Conservation (phyloP, 1,140 invertebrate genomes). For the Danaus plexippus region DNA sequence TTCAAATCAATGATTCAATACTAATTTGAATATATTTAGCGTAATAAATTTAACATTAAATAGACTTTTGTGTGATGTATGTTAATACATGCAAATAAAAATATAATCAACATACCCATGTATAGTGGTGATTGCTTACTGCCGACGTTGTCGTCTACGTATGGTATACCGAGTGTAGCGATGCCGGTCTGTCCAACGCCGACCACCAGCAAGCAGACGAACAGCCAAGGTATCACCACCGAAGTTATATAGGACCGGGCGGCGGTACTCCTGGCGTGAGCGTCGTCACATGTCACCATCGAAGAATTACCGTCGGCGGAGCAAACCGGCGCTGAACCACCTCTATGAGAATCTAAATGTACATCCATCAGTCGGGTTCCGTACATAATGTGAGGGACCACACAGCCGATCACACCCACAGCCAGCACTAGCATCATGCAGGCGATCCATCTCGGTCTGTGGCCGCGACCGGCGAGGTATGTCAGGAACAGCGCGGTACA, state of each 20-base stretch:
- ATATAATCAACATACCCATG: slow-evolving; percentile 78
- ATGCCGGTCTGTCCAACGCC: slow-evolving; percentile 94
- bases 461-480: slow-evolving; percentile 93
- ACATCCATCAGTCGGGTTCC: slow-evolving; percentile 80
- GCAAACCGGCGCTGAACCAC: slow-evolving; percentile 56
- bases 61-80: no score
- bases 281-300: slow-evolving; percentile 35
- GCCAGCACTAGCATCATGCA: slow-evolving; percentile 94
- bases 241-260: slow-evolving; percentile 83
- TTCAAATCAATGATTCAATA: no score
- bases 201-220: slow-evolving; percentile 88
- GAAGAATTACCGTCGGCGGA: slow-evolving; percentile 33
- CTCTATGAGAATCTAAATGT: slow-evolving; percentile 73
- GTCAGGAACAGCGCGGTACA: slow-evolving; percentile 89
- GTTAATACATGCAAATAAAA: no score
- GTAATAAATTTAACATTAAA: no score
- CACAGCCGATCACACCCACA: slow-evolving; percentile 88
- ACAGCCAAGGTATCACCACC: slow-evolving; percentile 88
- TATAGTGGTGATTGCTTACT: slow-evolving; percentile 94
- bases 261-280: slow-evolving; percentile 56
- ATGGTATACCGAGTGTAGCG: slow-evolving; percentile 94
- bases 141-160: slow-evolving; percentile 94
- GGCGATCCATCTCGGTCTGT: slow-evolving; percentile 96
- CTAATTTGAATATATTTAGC: no score
- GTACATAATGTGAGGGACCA: slow-evolving; percentile 86